Evolutionary conservation across 2,888 invertebrate genomes (phyloP).

Genomic region (Catocala fraxini): DNA sequence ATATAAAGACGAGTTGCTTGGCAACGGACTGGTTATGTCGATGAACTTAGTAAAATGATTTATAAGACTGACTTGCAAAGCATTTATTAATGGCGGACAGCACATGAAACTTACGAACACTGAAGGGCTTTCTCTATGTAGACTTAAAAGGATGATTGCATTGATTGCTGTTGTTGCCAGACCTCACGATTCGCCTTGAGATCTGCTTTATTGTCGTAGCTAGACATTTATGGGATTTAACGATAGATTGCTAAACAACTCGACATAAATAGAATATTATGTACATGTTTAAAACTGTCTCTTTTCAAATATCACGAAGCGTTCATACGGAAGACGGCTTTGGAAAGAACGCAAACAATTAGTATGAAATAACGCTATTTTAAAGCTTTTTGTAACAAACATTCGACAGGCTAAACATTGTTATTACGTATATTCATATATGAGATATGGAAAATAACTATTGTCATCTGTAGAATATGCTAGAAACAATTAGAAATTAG

Average conservation of each 20-base stretch:
- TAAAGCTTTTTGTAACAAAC: slow-evolving; percentile 1
- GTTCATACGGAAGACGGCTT: background rate
- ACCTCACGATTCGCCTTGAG: slow-evolving; percentile 54
- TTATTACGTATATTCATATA: slow-evolving; percentile 5
- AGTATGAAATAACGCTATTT: slow-evolving; percentile 38
- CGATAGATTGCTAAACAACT: slow-evolving; percentile 19
- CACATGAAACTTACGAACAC: slow-evolving; percentile 21
- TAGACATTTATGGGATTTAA: slow-evolving; percentile 22
- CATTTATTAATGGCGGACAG: slow-evolving; percentile 33
- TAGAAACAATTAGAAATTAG: too few species aligned
- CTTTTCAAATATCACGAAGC: slow-evolving; percentile 16
- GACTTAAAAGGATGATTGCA: slow-evolving; percentile 56
- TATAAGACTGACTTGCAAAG: background rate
- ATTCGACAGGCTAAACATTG: background rate
- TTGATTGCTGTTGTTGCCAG: slow-evolving; percentile 54
- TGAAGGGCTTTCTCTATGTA: slow-evolving; percentile 31
- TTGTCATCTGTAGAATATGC: too few species aligned
- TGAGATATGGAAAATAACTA: too few species aligned
- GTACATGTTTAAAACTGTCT: slow-evolving; percentile 15
- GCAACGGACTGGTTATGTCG: too few species aligned
- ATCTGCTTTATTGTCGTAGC: slow-evolving; percentile 11
- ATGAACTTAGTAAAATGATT: too few species aligned
- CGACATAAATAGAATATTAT: slow-evolving; percentile 22
- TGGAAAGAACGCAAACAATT: slow-evolving; percentile 22
- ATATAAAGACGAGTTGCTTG: too few species aligned